Base-by-base conservation (phyloP, 2,888 invertebrate species). In the Tenodera sinensis region DNA sequence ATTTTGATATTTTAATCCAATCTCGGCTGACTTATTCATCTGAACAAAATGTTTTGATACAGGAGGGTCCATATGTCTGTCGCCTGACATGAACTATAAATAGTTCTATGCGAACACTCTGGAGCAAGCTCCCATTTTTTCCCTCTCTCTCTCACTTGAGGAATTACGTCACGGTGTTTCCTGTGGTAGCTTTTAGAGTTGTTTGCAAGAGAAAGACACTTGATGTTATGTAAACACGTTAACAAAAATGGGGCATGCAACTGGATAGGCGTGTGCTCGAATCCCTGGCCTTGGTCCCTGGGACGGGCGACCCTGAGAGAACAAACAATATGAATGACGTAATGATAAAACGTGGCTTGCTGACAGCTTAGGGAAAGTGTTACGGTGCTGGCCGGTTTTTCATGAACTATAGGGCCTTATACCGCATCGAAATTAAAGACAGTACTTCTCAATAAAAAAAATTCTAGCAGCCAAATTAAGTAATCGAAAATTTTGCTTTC, bases 241-340 rank as follows among this genome's bases (percentile, higher is more conserved):
- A 71, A 25, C 54, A 25, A 71, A 71, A 71, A 71, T 71, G 54
- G 54, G 54, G 54, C 54, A 71, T 71, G 54, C 54, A 71, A 71
- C 54, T 71, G 54, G 54, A 71, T 71, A 71, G 54, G 54, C 54
- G 54, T 71, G 54, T 71, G 54, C 54, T 71, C 54, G 54, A 71
- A 71, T 71, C 54, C 54, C 54, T 71, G 54, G 54, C 54, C 54
- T 71, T 71, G 54, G 87, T 83, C 87, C 83, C 83, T 87, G 87
- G 81, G 81, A 82, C 87, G 27, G 87, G 87, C 83, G 83, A 87
- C 87, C 87, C 87, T 87, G 87, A 87, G 71, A 14, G 82, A 87
- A 83, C 87, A 83, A 87, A 83, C 83, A 87, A 83, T 71, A 71
- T 82, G 87, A 83, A 83, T 87, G 87, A 83, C 83, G 87, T 42